Evolutionary conservation across 2,888 invertebrate species (phyloP), one percentile per base, ranked within the genome.

Genomic region (Pyrrhosoma nymphula): DNA sequence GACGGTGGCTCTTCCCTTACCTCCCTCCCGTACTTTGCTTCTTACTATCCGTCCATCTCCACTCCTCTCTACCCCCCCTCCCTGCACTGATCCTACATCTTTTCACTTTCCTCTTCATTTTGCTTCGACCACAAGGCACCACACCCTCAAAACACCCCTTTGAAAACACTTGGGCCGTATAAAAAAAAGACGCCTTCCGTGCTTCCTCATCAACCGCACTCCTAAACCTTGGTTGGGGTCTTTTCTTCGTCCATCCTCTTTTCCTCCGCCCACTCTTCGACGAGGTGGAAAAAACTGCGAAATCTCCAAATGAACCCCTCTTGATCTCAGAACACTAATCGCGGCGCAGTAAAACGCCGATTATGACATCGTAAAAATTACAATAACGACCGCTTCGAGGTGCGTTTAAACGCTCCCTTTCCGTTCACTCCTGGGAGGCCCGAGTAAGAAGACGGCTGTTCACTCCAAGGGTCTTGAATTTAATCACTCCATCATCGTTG

Each of bases 341-440:
- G 93, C 69, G 39, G 69, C 8, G 93, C 69, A 93, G 69, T 93
- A 93, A 93, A 93, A 93, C 69, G 69, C 69, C 26, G 63, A 93
- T 93, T 93, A 93, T 93, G 93, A 93, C 93, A 75, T 47, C 93
- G 93, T 93, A 93, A 93, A 93, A 93, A 93, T 93, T 93, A 93
- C 93, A 93, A 93, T 93, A 69, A 93, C 93, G 93, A 75, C 69
- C 93, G 35, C 47, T n/a, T 93, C 69, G 39, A 35, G 39, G 91
- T 10, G 60, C 60, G 91, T 63, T 93, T 69, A 47, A 93, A 75
- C n/a, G 23, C 12, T 69, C n/a, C 63, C 39, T 56, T 91, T 63
- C 69, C 93, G 47, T 47, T 30, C 47, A 69, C 69, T 82, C 30
- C 16, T 39, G 63, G 26, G 63, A 39, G 63, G 63, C 60, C 30